Base-by-base conservation (phyloP, 2,113 vertebrate species). In the Hucho hucho region DNA sequence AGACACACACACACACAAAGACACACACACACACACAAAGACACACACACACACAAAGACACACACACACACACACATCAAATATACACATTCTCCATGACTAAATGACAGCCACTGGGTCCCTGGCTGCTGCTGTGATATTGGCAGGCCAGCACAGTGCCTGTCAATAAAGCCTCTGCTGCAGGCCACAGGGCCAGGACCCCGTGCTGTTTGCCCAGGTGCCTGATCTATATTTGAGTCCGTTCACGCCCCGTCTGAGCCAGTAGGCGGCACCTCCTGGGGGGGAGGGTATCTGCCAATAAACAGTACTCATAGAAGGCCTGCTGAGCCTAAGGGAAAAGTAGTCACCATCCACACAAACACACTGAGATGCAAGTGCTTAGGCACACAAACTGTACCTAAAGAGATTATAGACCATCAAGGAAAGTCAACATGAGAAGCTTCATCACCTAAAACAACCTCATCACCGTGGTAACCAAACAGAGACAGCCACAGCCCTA, bases 181-280 rank as follows among this genome's bases (percentile, higher is more conserved):
- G 83, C 1, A 85, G 79, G 70, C 83, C 72, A 70, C 75, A 82
- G 80, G 83, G 77, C 82, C 66, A 74, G 72, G 81, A 84, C 88
- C 84, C 6, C 78, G 79, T 16, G 59, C 6, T 85, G 88, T 73
- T 88, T 80, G 86, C 78, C 89, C 87, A 88, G 89, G 0, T 87
- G 71, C 71, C 69, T 79, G 76, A 85, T 88, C 82, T 86, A 43
- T 66, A 87, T 76, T 69, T 84, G 74, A 73, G 65, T 83, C 84
- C 80, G 76, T 85, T 85, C 85, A 66, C 69, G 82, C 64, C 72
- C 82, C 73, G 2, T 49, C 83, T 84, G 83, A 85, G 75, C 63
- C 64, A 75, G 82, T 79, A 75, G 83, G 86, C 49, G 32, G 32
- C 32, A 37, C 80, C 76, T 75, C 66, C 28, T 26, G 3, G 37